Base-by-base conservation (phyloP, 2,888 invertebrate genomes). In the Strigamia crassipes region DNA sequence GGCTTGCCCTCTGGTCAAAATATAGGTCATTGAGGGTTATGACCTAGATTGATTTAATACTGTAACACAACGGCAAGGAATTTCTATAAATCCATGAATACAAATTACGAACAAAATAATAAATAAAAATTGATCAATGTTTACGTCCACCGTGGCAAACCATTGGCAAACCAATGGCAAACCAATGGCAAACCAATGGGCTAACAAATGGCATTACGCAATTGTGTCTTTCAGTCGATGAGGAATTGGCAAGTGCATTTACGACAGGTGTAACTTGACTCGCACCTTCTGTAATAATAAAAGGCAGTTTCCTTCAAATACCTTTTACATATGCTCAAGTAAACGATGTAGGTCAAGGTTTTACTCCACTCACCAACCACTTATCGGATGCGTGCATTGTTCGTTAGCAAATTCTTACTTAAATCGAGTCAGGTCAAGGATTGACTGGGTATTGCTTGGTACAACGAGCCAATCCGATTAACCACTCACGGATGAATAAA, bases 341-440 rank as follows among this genome's bases (percentile, higher is more conserved):
- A 73, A 73, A 73, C 31, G 27, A 73, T 73, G 73, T 73, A 73
- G 73, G 73, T 73, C 73, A 73, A 73, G 73, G 73, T 73, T 73
- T 73, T 15, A 27, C 73, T 15, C 27, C 73, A 56, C 56, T 56
- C 18, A 56, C 73, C 27, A 73, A 13, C 31, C 73, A 73, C 73
- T 73, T 73, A 73, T 73, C 73, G 73, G 73, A 73, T 73, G 73
- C 73, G 73, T 73, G 73, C 73, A 73, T 73, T 73, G 73, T 73
- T 73, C 73, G 73, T 73, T 73, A 73, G 73, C 73, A 73, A 73
- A 73, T 73, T 73, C 73, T 73, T 73, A 73, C 73, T 31, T 73
- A 73, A 73, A 73, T 73, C 73, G 27, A 73, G 73, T 31, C 73
- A 73, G 73, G 73, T 73, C 73, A 73, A 73, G 73, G 73, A 73